These are phyloP conservation scores for Brachionichthys hirsutus DNA, from an alignment of 2,113 vertebrate genomes.

Conservation along the genomic window DNA sequence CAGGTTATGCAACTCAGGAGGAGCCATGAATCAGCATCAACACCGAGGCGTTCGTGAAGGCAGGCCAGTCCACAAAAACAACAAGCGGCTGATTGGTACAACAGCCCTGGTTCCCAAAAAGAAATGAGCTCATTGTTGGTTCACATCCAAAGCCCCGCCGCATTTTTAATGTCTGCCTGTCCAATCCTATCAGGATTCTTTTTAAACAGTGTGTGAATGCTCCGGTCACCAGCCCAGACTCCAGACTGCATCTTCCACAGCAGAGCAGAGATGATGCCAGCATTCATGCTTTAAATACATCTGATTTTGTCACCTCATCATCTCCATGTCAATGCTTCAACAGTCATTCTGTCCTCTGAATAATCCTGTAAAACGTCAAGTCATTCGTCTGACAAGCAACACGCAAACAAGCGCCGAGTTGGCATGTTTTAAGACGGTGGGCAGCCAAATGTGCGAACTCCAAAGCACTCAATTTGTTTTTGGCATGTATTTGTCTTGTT, in stretches of 20 bases:
- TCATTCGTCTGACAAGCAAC: background rate
- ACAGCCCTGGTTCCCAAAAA: conserved; percentile 54
- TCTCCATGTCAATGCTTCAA: background rate
- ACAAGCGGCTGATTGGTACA: conserved; percentile 58
- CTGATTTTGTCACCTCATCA: background rate
- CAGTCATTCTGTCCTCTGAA: background rate
- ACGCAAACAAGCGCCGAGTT: no score
- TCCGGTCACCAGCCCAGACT: background rate
- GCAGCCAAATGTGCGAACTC: background rate
- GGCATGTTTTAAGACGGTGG: background rate
- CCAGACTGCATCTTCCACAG: conserved; percentile 4
- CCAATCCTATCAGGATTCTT: conserved; percentile 62
- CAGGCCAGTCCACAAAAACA: conserved; percentile 43
- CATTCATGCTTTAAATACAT: background rate
- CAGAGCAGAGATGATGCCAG: background rate
- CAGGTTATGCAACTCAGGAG: conserved; percentile 62
- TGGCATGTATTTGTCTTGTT: background rate
- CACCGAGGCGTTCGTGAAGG: conserved; percentile 35
- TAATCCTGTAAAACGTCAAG: background rate
- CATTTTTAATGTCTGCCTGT: conserved; percentile 72
- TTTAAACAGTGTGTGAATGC: conserved; percentile 38
- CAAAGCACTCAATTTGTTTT: background rate
- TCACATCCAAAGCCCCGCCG: conserved; percentile 66
- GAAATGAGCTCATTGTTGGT: conserved; percentile 77
- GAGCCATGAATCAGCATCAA: conserved; percentile 68